phyloP scores from a whole-genome alignment of 2,113 vertebrate genomes.

The Petroica traversi region DNA sequence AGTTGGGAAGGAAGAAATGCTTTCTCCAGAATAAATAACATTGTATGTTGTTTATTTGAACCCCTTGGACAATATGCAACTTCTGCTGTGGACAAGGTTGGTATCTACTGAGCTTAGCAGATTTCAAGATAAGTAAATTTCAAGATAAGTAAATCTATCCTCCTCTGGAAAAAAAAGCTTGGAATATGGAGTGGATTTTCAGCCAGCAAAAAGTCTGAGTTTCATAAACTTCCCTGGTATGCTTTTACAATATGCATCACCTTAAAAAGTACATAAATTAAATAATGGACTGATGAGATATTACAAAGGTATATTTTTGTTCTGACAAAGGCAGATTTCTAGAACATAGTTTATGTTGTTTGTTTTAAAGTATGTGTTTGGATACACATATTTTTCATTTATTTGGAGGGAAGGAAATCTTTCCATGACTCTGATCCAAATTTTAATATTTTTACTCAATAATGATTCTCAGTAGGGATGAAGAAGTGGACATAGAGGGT shows the following conservation, averaged over 20 bases:
- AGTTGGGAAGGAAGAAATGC: background rate
- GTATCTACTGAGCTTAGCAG: background rate
- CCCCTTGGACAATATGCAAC: background rate
- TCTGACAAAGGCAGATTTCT: background rate
- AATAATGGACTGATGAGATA: background rate
- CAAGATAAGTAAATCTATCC: background rate
- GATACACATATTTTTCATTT: background rate
- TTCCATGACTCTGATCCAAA: background rate
- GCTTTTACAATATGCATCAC: background rate
- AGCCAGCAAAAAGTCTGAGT: background rate
- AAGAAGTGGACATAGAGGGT: background rate
- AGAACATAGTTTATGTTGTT: background rate
- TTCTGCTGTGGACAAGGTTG: background rate
- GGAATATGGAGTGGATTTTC: background rate
- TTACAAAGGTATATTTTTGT: background rate
- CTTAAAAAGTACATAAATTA: background rate
- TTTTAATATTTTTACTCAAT: background rate
- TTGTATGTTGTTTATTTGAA: slow-evolving; percentile 2
- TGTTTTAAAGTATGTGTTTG: background rate
- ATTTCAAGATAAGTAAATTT: slow-evolving; percentile 16
- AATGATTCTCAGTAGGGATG: background rate
- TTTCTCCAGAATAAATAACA: background rate
- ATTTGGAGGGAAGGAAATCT: background rate
- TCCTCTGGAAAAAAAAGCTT: background rate
- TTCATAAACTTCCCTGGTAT: background rate